Evolutionary conservation across 2,797 vertebrate species (phyloP).

Genomic region (Neosalanx taihuensis): DNA sequence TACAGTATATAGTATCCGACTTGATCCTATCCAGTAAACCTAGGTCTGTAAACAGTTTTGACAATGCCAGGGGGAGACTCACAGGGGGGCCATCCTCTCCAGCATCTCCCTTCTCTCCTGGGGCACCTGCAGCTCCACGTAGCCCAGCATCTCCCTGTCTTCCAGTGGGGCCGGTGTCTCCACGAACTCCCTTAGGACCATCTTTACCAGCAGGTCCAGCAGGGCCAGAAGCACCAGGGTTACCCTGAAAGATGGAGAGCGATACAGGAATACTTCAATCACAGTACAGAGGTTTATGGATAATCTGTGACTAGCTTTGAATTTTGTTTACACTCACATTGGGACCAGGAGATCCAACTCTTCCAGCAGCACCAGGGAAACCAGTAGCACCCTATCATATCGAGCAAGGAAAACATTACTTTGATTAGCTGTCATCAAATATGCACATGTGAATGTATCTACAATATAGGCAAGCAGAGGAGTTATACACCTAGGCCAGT

Average conservation of each 20-base stretch:
- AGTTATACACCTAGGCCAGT: not conserved
- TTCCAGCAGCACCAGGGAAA: slow-evolving; percentile 94
- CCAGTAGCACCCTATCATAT: slow-evolving; percentile 85
- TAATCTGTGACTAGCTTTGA: not conserved
- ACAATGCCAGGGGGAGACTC: slow-evolving; percentile 46
- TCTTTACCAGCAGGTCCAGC: slow-evolving; percentile 88
- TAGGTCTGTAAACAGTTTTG: not conserved
- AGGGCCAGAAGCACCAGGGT: slow-evolving; percentile 86
- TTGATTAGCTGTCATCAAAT: slow-evolving; percentile 4
- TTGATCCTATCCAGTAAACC: not conserved
- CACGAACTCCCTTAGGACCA: slow-evolving; percentile 90
- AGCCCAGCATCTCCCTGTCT: slow-evolving; percentile 87
- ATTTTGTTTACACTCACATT: slow-evolving; percentile 78
- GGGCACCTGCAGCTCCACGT: slow-evolving; percentile 79
- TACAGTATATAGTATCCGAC: not conserved
- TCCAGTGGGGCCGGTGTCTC: slow-evolving; percentile 82
- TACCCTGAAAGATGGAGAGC: slow-evolving; percentile 75
- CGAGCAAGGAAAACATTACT: slow-evolving; percentile 6
- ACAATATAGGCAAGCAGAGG: too few species aligned
- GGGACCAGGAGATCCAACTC: slow-evolving; percentile 89
- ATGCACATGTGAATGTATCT: too few species aligned
- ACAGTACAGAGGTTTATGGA: not conserved
- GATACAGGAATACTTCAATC: not conserved
- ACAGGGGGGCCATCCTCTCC: slow-evolving; percentile 85
- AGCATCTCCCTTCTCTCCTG: slow-evolving; percentile 90